Conservation (phyloP, 1,140 invertebrate genomes). For the Tetranychus urticae region DNA sequence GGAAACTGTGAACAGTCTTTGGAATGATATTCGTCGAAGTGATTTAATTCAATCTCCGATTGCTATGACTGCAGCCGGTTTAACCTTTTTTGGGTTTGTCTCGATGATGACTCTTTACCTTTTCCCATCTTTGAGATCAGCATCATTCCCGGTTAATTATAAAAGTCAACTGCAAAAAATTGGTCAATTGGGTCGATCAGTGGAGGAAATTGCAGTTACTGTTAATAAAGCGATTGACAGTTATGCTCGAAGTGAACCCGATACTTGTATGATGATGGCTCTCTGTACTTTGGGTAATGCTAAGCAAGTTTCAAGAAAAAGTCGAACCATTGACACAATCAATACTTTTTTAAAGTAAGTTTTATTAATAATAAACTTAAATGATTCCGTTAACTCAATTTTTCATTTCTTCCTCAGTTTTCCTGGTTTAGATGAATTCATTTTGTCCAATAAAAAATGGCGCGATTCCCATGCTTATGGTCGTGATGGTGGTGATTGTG, state of each 20-base stretch:
- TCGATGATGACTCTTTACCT: neutral
- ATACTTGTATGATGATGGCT: neutral
- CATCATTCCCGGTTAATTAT: neutral
- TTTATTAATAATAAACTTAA: neutral
- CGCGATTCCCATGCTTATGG: neutral
- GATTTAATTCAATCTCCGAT: neutral
- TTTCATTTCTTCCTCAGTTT: neutral
- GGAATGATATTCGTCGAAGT: neutral
- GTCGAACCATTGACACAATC: neutral
- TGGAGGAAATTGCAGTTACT: neutral
- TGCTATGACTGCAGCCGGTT: neutral
- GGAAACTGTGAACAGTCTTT: neutral
- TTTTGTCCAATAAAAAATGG: neutral
- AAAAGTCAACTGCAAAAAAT: neutral
- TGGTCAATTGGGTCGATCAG: neutral
- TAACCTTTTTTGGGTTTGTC: neutral
- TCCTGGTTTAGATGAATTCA: neutral
- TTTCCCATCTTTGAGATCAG: neutral
- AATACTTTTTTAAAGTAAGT: neutral
- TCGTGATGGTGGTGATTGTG: neutral
- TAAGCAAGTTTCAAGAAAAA: neutral
- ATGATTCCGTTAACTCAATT: neutral
- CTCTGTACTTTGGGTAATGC: neutral
- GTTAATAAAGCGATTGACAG: neutral
- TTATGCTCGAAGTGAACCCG: neutral